Evolutionary conservation across 2,113 vertebrate genomes (phyloP).

Genomic region (Nerophis ophidion): DNA sequence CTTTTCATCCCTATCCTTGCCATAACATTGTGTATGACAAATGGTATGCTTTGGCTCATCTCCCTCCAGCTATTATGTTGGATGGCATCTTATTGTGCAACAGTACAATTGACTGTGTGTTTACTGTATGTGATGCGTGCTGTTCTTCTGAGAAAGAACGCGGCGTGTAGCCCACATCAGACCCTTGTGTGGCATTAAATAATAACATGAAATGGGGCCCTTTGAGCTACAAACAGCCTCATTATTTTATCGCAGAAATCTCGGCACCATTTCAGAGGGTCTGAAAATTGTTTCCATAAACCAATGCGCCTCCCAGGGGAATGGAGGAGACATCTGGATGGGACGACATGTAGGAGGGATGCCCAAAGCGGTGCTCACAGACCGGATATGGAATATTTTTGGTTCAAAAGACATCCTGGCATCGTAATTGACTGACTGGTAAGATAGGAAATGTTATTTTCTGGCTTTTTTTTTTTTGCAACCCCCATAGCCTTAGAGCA

Average conservation of each 20-base stretch:
- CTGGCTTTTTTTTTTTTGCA: too few species aligned
- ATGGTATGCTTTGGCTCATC: not conserved
- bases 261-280: constrained; percentile 31
- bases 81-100: not conserved
- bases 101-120: not conserved
- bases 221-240: constrained; percentile 25
- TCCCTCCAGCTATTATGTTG: not conserved
- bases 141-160: not conserved
- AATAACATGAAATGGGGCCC: constrained; percentile 8
- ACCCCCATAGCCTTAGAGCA: too few species aligned
- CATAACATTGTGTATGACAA: not conserved
- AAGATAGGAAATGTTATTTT: too few species aligned
- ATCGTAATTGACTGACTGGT: not conserved
- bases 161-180: not conserved
- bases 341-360: constrained; percentile 42
- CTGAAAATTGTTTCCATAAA: constrained; percentile 48
- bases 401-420: not conserved
- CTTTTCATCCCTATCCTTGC: too few species aligned
- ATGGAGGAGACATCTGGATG: constrained; percentile 51
- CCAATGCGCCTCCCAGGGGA: constrained; percentile 37
- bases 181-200: constrained; percentile 6
- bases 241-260: constrained; percentile 43
- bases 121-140: too few species aligned
- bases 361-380: not conserved
- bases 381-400: constrained; percentile 3